These are phyloP conservation scores for Dolichotis patagonum DNA, from an alignment of 2,113 vertebrate genomes.

Conservation along the genomic window DNA sequence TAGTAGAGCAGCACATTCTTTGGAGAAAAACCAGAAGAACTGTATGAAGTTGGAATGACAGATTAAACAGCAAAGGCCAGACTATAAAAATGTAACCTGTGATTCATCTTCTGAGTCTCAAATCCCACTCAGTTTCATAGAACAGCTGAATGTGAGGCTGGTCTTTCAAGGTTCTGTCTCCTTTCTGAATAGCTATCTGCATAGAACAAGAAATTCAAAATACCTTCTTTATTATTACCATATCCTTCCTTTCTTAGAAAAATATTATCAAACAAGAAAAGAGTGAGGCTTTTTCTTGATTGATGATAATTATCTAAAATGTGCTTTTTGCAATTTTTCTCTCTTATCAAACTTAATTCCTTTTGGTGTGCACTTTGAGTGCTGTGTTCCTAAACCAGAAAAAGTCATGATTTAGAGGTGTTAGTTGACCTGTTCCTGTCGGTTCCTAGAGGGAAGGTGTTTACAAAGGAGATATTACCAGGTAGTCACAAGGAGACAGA, in stretches of 20 bases:
- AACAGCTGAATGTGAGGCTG: not conserved
- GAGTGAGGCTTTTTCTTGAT: not conserved
- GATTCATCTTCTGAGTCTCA: not conserved
- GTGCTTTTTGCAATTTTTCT: not conserved
- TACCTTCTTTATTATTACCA: not conserved
- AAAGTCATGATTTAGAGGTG: not conserved
- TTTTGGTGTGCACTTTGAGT: not conserved
- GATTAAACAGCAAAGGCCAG: not conserved
- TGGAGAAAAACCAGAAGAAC: not conserved
- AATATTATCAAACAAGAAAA: not conserved
- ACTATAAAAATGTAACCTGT: not conserved
- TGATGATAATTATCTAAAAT: not conserved
- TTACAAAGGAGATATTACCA: not conserved
- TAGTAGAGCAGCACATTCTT: not conserved
- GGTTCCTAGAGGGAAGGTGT: not conserved
- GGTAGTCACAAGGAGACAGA: not conserved
- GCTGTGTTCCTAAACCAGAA: not conserved
- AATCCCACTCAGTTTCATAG: not conserved
- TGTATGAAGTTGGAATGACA: not conserved
- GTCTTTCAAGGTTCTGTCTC: not conserved
- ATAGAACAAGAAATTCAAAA: constrained; percentile 15
- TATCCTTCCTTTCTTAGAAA: not conserved
- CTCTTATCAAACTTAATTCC: not conserved
- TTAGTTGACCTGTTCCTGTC: not conserved
- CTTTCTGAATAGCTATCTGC: not conserved